Conservation (phyloP, 2,113 vertebrate genomes). For the Pavo muticus region DNA sequence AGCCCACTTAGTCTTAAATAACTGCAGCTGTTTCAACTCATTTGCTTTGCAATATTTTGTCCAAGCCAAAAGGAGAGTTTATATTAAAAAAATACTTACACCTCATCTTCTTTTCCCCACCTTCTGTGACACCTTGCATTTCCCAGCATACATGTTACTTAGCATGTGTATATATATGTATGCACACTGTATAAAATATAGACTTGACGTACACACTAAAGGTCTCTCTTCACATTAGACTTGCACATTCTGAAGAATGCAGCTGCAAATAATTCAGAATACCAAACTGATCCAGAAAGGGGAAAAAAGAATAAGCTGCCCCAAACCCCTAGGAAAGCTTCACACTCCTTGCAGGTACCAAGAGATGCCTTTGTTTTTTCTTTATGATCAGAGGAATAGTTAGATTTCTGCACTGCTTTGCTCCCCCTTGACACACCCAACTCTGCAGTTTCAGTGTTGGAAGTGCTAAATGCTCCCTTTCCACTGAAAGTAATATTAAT, state of each 20-base stretch:
- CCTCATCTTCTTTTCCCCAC: background rate
- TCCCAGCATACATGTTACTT: slow-evolving; percentile 13
- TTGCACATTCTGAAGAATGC: background rate
- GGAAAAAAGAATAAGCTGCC: slow-evolving; percentile 22
- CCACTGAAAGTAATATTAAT: slow-evolving; percentile 48
- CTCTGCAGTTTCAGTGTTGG: slow-evolving; percentile 41
- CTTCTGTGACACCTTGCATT: background rate
- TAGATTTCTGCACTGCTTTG: slow-evolving; percentile 35
- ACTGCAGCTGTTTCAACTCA: background rate
- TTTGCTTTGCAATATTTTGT: background rate
- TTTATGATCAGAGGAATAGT: slow-evolving; percentile 17
- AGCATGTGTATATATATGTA: slow-evolving; percentile 2
- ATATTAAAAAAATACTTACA: slow-evolving; percentile 50
- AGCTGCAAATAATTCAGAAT: background rate
- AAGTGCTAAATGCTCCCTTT: slow-evolving; percentile 42
- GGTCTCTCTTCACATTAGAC: background rate
- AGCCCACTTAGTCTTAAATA: background rate
- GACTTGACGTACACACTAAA: slow-evolving; percentile 50
- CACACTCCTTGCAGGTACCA: slow-evolving; percentile 35
- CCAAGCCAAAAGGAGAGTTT: background rate
- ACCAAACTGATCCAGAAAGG: slow-evolving; percentile 11
- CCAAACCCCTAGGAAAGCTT: slow-evolving; percentile 44
- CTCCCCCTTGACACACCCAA: slow-evolving; percentile 18
- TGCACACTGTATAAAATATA: slow-evolving; percentile 55
- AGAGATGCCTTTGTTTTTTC: background rate